phyloP scores from a whole-genome alignment of 2,888 invertebrate genomes.

The Ophion obscuratus region DNA sequence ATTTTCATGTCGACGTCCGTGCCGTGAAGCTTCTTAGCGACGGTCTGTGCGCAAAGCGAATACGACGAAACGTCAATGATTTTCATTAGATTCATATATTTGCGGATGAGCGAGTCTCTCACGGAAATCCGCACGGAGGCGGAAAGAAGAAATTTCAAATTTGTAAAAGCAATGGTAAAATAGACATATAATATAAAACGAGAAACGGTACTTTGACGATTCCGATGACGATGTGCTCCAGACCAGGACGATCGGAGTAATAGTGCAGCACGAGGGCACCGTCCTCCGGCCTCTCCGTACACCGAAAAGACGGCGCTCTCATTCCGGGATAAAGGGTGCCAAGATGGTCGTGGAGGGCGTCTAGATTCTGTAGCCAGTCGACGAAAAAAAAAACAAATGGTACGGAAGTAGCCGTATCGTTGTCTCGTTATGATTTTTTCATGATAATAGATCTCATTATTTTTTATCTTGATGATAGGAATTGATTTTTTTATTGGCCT shows the following conservation, averaged over 20 bases:
- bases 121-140: neutral
- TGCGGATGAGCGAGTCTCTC: neutral
- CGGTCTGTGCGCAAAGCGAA: slow-evolving; percentile 87
- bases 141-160: slow-evolving; percentile 5
- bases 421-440: neutral
- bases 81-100: slow-evolving; percentile 10
- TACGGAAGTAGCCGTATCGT: neutral
- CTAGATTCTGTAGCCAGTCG: slow-evolving; percentile 90
- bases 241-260: slow-evolving; percentile 96
- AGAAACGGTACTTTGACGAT: slow-evolving; percentile 92
- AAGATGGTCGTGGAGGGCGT: slow-evolving; percentile 97
- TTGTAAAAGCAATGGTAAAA: neutral
- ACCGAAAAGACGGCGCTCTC: slow-evolving; percentile 97
- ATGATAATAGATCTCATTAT: neutral
- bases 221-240: slow-evolving; percentile 98
- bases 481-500: neutral
- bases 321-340: slow-evolving; percentile 97
- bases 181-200: slow-evolving; percentile 1
- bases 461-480: neutral
- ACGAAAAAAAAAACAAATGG: neutral
- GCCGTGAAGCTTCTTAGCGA: slow-evolving; percentile 96
- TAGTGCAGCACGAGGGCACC: slow-evolving; percentile 96
- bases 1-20: slow-evolving; percentile 97
- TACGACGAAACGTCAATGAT: slow-evolving; percentile 2
- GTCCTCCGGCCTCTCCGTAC: slow-evolving; percentile 95